A percentile compares a stretch with the other conserved stretches of the same genome.
These are phyloP conservation scores for Panzeria rudis DNA, from an alignment of 2,888 invertebrate genomes.

Conservation along the genomic window DNA sequence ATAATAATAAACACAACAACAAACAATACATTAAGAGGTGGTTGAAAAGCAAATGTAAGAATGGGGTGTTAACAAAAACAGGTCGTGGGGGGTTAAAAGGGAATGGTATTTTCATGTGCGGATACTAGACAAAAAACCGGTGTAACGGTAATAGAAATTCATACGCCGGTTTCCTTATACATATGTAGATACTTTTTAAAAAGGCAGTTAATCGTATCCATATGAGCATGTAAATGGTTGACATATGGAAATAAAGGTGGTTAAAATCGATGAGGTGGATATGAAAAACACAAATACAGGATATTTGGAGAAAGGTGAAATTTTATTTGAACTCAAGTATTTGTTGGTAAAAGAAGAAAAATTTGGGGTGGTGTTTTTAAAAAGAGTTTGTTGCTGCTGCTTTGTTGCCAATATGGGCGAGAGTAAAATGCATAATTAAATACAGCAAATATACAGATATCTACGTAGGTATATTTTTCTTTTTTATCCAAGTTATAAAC, in stretches of 20 bases:
- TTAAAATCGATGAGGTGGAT: conserved; percentile 55
- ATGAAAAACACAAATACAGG: conserved; percentile 36
- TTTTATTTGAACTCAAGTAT: conserved; percentile 2
- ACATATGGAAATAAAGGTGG: conserved; percentile 46
- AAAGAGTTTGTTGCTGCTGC: conserved; percentile 25
- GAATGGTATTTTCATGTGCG: conserved; percentile 18
- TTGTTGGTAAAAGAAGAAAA: conserved; percentile 29
- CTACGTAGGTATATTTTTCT: neutral
- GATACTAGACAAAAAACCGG: conserved; percentile 60
- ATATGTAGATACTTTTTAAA: neutral
- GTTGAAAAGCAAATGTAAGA: conserved; percentile 57
- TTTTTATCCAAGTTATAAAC: conserved; percentile 48
- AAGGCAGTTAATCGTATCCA: conserved; percentile 4
- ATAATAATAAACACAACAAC: conserved; percentile 59
- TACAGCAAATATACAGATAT: conserved; percentile 20
- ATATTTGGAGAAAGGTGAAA: conserved; percentile 63
- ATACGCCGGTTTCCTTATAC: conserved; percentile 66
- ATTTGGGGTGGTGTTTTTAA: conserved; percentile 57
- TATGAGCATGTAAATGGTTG: conserved; percentile 5
- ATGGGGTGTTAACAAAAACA: conserved; percentile 56
- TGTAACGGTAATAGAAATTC: conserved; percentile 60
- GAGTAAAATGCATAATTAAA: conserved; percentile 55
- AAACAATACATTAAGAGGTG: conserved; percentile 50
- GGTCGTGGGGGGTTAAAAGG: conserved; percentile 48
- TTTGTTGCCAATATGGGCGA: conserved; percentile 36